Percentiles rank a stretch among this genome's conserved stretches.
These are phyloP conservation scores for Lasiommata megera DNA, from an alignment of 2,888 invertebrate species.

Conservation along the genomic window DNA sequence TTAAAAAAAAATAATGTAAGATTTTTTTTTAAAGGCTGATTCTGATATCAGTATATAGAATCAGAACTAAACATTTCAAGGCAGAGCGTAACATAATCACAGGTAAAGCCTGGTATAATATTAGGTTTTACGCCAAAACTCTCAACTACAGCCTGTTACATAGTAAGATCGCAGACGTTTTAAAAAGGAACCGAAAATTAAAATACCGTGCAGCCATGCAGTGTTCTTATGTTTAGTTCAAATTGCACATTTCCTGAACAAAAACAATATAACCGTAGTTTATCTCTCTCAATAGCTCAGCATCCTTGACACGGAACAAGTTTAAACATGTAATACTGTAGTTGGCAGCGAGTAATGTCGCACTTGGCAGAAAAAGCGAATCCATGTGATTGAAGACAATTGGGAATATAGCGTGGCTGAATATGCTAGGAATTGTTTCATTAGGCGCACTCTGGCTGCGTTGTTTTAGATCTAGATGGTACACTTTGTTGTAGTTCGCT, in stretches of 20 bases:
- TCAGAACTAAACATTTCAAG: too few relatives aligned
- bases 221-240: neutral
- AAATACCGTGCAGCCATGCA: neutral
- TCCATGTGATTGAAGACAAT: conserved; percentile 28
- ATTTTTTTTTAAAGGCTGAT: too few relatives aligned
- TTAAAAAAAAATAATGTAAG: too few relatives aligned
- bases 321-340: conserved; percentile 38
- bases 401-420: conserved; percentile 6
- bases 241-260: conserved; percentile 3
- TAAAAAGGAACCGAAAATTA: too few relatives aligned
- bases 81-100: too few relatives aligned
- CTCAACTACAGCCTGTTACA: too few relatives aligned
- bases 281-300: conserved; percentile 29
- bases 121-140: too few relatives aligned
- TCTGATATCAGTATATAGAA: too few relatives aligned
- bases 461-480: too few relatives aligned
- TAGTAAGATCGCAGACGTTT: too few relatives aligned
- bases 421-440: neutral
- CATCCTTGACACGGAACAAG: conserved; percentile 39
- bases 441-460: neutral
- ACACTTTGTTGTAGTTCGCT: too few relatives aligned
- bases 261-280: conserved; percentile 14
- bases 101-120: too few relatives aligned
- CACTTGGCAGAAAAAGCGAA: conserved; percentile 31
- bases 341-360: conserved; percentile 38